Evolutionary conservation across 2,113 vertebrate genomes (phyloP), one percentile per base, ranked within the genome.

Genomic region (Nothocercus julius): DNA sequence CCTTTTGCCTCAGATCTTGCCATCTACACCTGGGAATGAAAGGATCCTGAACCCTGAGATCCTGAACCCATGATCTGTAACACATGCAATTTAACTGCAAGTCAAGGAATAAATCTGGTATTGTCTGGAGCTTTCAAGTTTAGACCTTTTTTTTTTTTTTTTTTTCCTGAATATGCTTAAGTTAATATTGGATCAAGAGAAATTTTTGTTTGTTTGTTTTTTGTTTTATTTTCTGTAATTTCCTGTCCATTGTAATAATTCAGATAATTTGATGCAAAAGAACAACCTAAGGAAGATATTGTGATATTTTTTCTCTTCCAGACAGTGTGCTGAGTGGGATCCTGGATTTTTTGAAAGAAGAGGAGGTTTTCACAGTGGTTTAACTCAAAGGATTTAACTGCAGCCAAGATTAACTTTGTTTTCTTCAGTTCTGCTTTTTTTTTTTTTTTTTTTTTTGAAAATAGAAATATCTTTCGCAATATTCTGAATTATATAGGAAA

Each of bases 141-240:
- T 16, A 3, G 90, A 77, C 34, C 2, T 27, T 73, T 18, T 9
- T 66, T 20, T 42, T 42, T 42, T 42, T 42, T 42, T 42, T 5
- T 4, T 14, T 25, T 40, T 45, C 47, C 7, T 1, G 3, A 0
- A 0, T 40, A 67, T 25, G 7, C 9, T 78, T 75, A 73, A 69
- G 7, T 72, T 8, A 73, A 4, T 58, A 69, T 36, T 15, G 25
- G 7, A 56, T 19, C 11, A 58, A 47, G 4, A 40, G 5, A 6
- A 53, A 49, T 42, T 45, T 45, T 45, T 45, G 19, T 47, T 47
- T 47, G 45, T 16, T 47, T 47, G 19, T 47, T 47, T 58, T 13
- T 21, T 21, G 19, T 47, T 47, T 58, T 13, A 27, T 20, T 9
- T 24, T 25, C 66, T 70, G 66, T 19, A 47, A 42, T 47, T 73